Conservation (phyloP, 2,113 vertebrate species). For the Sylvietta virens region DNA sequence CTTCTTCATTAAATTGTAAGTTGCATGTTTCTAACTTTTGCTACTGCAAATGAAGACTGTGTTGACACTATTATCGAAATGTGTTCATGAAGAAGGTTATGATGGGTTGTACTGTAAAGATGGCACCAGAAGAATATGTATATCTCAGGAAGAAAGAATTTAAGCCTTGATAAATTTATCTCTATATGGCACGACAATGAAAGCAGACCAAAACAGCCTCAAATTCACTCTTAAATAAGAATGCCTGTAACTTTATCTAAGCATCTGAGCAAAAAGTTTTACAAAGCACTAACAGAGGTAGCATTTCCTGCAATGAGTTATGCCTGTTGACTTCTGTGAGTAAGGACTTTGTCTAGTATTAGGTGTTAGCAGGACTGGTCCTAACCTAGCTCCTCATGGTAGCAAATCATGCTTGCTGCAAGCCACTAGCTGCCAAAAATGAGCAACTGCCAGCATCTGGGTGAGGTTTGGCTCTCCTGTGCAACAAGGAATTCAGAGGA, state of each 20-base stretch:
- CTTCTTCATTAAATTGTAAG: constrained; percentile 26
- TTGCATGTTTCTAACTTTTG: background rate
- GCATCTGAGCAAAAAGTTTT: background rate
- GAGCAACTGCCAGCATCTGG: constrained; percentile 11
- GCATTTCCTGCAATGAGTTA: background rate
- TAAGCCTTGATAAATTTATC: background rate
- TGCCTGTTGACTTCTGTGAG: background rate
- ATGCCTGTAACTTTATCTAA: background rate
- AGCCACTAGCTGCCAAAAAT: constrained; percentile 26
- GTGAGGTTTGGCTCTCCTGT: constrained; percentile 29
- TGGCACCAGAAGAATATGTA: background rate
- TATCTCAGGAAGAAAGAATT: background rate
- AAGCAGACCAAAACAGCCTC: background rate
- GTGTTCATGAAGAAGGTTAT: background rate
- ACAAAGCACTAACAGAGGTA: background rate
- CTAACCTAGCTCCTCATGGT: background rate
- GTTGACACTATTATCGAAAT: background rate
- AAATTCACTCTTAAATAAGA: background rate
- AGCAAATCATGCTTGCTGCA: background rate
- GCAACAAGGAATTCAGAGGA: background rate
- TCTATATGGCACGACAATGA: background rate
- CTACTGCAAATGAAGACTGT: background rate
- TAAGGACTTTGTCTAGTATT: background rate
- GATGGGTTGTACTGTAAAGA: background rate
- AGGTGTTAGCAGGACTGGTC: background rate